These are phyloP conservation scores for Mionectes olivaceus DNA, from an alignment of 2,797 vertebrate genomes.

Conservation along the genomic window DNA sequence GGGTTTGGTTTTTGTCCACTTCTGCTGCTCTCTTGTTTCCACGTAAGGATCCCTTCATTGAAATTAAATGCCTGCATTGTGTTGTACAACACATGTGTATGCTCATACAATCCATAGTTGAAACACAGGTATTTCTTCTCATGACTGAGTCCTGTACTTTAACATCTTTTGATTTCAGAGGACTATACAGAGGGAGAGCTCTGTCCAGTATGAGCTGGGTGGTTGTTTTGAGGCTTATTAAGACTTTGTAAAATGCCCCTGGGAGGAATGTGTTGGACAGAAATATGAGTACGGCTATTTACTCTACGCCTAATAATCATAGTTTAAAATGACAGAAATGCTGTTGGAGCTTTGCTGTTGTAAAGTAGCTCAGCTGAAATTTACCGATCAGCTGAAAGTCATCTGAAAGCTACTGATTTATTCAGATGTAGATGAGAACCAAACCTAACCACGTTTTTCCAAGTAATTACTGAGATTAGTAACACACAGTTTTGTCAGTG, in stretches of 20 bases:
- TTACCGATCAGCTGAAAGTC: neutral
- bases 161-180: neutral
- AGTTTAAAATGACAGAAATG: neutral
- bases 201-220: neutral
- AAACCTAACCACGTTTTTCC: neutral
- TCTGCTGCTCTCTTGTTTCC: neutral
- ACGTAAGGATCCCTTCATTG: neutral
- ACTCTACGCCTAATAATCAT: neutral
- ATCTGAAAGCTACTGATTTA: neutral
- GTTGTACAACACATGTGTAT: neutral
- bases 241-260: neutral
- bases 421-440: neutral
- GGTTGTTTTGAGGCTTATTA: neutral
- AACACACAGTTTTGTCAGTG: neutral
- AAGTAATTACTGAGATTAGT: neutral
- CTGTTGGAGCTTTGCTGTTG: neutral
- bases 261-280: neutral
- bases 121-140: neutral
- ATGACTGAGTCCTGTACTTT: neutral
- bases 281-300: neutral
- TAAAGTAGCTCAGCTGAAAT: neutral
- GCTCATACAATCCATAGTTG: neutral
- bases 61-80: neutral
- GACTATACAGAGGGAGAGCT: neutral
- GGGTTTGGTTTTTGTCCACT: neutral